phyloP scores from a whole-genome alignment of 2,113 vertebrate species.

The Neotragus pygmaeus region DNA sequence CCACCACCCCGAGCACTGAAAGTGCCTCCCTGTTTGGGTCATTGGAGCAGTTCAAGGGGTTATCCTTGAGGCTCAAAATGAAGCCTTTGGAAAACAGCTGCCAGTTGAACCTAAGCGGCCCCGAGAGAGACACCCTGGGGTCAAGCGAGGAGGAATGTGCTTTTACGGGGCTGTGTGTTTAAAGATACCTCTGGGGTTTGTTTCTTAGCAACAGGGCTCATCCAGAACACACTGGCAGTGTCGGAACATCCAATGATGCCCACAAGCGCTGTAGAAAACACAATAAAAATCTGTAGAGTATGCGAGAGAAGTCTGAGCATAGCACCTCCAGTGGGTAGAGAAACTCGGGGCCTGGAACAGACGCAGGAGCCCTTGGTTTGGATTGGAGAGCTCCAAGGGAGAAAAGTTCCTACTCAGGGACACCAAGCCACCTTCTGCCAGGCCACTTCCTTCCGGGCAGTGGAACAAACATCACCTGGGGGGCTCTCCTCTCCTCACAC shows the following conservation, averaged over 20 bases:
- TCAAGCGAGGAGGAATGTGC: conserved; percentile 67
- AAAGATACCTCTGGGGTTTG: conserved; percentile 77
- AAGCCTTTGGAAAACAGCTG: conserved; percentile 18
- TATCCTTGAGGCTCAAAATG: neutral
- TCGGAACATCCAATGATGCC: conserved; percentile 62
- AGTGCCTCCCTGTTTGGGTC: neutral
- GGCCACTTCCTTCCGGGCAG: fast-evolving
- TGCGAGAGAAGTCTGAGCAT: neutral
- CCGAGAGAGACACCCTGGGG: conserved; percentile 35
- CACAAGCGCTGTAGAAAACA: neutral
- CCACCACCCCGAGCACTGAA: neutral
- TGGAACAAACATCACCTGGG: neutral
- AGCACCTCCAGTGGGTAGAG: conserved; percentile 42
- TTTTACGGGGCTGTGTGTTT: conserved; percentile 74
- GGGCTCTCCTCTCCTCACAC: neutral
- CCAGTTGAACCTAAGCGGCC: neutral
- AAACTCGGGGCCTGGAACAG: neutral
- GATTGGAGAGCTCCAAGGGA: neutral
- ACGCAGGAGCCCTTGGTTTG: neutral
- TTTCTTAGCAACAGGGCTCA: conserved; percentile 83
- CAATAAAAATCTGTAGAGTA: conserved; percentile 38
- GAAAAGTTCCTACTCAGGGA: neutral
- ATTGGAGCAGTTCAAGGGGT: neutral
- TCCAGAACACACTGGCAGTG: conserved; percentile 66
- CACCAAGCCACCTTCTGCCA: too few relatives aligned